phyloP scores from a whole-genome alignment of 2,113 vertebrate species.

The Enhydra lutris region DNA sequence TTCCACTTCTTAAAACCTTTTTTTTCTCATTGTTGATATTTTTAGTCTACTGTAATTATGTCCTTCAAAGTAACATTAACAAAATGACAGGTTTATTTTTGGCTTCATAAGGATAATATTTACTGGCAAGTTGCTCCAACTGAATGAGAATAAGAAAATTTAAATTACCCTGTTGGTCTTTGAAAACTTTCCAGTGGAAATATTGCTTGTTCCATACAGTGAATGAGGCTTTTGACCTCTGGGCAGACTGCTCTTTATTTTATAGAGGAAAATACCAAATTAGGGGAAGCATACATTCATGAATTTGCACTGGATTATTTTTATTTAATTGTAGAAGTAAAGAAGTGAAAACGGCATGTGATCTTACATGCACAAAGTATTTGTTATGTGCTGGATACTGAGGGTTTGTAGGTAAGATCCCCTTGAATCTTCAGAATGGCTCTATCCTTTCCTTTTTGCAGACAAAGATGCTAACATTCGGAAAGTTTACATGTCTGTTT shows the following conservation, averaged over 20 bases:
- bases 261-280: not conserved
- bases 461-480: not conserved
- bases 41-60: not conserved
- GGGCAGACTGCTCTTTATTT: not conserved
- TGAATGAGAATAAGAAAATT: not conserved
- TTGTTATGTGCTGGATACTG: not conserved
- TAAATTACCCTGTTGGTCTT: not conserved
- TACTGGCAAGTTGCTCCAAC: not conserved
- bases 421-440: rapidly evolving
- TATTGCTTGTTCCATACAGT: not conserved
- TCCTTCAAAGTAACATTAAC: not conserved
- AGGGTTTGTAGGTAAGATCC: not conserved
- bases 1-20: not conserved
- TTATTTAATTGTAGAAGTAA: not conserved
- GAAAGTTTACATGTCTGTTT: not conserved
- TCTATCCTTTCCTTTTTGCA: not conserved
- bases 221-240: not conserved
- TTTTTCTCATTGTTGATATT: not conserved
- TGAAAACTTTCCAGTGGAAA: not conserved
- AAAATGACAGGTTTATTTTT: not conserved
- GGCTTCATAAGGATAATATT: not conserved
- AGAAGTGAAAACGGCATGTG: not conserved
- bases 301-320: not conserved
- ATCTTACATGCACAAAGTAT: no score
- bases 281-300: not conserved